Conservation (phyloP, 2,113 vertebrate genomes). For the Neolamprologus longior region DNA sequence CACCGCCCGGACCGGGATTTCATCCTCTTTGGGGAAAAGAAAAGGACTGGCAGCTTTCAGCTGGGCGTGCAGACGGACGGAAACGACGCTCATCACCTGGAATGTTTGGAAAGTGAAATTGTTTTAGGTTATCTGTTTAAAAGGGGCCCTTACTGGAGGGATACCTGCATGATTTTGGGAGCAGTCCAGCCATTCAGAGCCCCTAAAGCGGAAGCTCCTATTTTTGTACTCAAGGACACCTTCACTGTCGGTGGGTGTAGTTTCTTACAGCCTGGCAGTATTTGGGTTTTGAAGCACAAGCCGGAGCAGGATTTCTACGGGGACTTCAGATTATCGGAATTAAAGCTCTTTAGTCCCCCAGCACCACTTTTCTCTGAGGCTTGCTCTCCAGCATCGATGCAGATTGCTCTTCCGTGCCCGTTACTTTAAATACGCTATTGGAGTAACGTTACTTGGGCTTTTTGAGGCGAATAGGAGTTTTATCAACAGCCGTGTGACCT, state of each 20-base stretch:
- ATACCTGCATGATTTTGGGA: not conserved
- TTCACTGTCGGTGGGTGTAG: not conserved
- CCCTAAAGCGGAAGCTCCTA: not conserved
- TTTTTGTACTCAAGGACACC: constrained; percentile 3
- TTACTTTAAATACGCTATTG: not conserved
- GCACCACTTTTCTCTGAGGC: not conserved
- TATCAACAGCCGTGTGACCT: not conserved
- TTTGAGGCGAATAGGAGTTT: not conserved
- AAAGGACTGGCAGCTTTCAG: not conserved
- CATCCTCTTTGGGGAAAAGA: not conserved
- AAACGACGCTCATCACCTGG: not conserved
- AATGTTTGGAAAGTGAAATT: not conserved
- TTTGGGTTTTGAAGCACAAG: not conserved
- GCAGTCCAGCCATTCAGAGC: not conserved
- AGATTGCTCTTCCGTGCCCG: not conserved
- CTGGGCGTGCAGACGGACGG: not conserved
- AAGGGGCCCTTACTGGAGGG: not conserved
- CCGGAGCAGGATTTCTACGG: not conserved
- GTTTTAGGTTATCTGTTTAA: not conserved
- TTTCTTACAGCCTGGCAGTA: not conserved
- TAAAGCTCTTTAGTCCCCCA: not conserved
- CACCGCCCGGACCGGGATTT: constrained; percentile 38
- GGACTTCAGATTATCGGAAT: not conserved
- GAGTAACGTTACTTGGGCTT: not conserved
- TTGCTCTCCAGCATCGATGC: not conserved